Evolutionary conservation across 2,797 vertebrate species (phyloP).

Genomic region (Ara ararauna): DNA sequence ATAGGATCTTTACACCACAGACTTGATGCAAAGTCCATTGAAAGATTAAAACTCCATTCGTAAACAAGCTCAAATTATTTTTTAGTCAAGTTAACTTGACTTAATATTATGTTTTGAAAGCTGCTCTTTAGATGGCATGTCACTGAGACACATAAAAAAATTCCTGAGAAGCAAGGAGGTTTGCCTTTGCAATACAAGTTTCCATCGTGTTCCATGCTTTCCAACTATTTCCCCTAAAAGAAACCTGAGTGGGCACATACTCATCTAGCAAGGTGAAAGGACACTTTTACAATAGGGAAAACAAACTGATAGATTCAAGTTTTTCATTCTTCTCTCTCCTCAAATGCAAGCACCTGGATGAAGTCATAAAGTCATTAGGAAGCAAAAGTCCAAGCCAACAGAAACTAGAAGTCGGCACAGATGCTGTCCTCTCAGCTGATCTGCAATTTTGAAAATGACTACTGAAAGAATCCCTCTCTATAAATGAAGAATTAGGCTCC

Average conservation of each 20-base stretch:
- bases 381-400: not conserved
- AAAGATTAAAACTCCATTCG: not conserved
- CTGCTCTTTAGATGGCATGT: not conserved
- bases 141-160: not conserved
- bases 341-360: not conserved
- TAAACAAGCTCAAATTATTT: not conserved
- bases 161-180: not conserved
- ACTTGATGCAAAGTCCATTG: not conserved
- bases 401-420: not conserved
- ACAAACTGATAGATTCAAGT: not conserved
- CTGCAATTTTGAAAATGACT: not conserved
- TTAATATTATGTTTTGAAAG: not conserved
- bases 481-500: constrained; percentile 16
- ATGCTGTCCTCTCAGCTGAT: not conserved
- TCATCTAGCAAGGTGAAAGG: not conserved
- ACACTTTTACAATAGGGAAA: not conserved
- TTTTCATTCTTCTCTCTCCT: not conserved
- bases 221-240: not conserved
- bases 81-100: not conserved
- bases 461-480: not conserved
- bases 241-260: not conserved
- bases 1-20: not conserved
- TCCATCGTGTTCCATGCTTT: not conserved
- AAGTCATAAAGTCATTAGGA: not conserved
- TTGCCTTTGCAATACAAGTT: not conserved